Percentiles rank a stretch among this genome's conserved stretches.
phyloP scores from a whole-genome alignment of 2,113 vertebrate species.

The Prietella phreatophila region DNA sequence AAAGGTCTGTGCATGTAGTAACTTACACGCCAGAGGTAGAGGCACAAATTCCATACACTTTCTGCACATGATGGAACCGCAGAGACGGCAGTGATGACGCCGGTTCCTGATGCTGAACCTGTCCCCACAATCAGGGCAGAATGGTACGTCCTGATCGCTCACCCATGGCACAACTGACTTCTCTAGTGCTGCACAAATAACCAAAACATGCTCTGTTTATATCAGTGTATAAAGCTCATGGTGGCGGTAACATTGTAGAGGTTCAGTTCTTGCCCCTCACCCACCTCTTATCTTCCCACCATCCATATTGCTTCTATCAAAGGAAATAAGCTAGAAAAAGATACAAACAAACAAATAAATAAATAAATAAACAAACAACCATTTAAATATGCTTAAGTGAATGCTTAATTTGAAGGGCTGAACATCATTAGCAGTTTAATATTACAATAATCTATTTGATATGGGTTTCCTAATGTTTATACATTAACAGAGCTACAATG shows the following conservation, averaged over 20 bases:
- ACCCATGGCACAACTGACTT: constrained; percentile 96
- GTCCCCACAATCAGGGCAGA: constrained; percentile 94
- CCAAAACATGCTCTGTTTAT: neutral
- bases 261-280: constrained; percentile 40
- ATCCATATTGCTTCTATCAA: constrained; percentile 88
- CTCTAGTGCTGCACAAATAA: constrained; percentile 79
- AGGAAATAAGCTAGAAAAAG: constrained; percentile 83
- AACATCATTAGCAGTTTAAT: neutral
- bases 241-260: neutral
- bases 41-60: constrained; percentile 89
- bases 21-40: constrained; percentile 86
- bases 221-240: neutral
- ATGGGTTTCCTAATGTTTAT: neutral
- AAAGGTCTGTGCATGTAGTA: constrained; percentile 22
- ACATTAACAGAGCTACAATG: too few relatives aligned
- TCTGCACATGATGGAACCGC: constrained; percentile 96
- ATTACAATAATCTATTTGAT: too few relatives aligned
- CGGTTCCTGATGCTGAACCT: constrained; percentile 92
- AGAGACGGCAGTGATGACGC: constrained; percentile 96
- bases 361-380: neutral
- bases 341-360: neutral
- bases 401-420: too few relatives aligned
- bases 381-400: neutral
- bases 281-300: constrained; percentile 92
- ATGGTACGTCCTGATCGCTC: constrained; percentile 92